Evolutionary conservation across 2,113 vertebrate species (phyloP).

Genomic region (Etheostoma cragini): DNA sequence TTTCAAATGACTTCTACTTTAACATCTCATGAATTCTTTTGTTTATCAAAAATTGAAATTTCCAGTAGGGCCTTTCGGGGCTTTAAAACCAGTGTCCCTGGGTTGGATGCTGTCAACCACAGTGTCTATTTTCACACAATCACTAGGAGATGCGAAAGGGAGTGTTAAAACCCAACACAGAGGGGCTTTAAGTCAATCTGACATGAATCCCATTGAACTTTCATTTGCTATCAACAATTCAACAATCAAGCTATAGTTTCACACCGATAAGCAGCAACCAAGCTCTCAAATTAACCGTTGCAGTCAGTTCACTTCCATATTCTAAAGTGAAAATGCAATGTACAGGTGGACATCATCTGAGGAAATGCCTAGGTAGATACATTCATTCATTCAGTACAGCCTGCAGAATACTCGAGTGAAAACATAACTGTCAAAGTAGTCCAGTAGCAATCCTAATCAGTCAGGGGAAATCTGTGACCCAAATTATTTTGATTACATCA

Average conservation of each 20-base stretch:
- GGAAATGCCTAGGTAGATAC: background rate
- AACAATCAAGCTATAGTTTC: background rate
- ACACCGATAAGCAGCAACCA: background rate
- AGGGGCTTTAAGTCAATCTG: background rate
- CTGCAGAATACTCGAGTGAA: background rate
- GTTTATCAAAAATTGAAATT: background rate
- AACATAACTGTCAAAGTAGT: background rate
- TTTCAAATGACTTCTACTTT: no score
- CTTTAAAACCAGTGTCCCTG: background rate
- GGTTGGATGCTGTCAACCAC: background rate
- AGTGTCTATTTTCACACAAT: background rate
- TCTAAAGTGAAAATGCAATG: background rate
- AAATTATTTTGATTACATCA: background rate
- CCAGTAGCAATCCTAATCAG: background rate
- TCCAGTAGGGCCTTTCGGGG: background rate
- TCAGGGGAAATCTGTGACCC: background rate
- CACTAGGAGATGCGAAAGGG: background rate
- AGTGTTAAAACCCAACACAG: background rate
- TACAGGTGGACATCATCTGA: background rate
- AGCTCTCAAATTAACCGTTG: background rate
- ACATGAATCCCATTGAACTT: background rate
- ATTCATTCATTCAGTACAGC: background rate
- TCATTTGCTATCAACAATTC: background rate
- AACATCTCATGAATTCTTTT: no score
- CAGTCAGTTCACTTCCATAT: background rate